Percentiles rank a stretch among this genome's conserved stretches.
phyloP scores from a whole-genome alignment of 2,888 invertebrate genomes.

The Petrophora chlorosata region DNA sequence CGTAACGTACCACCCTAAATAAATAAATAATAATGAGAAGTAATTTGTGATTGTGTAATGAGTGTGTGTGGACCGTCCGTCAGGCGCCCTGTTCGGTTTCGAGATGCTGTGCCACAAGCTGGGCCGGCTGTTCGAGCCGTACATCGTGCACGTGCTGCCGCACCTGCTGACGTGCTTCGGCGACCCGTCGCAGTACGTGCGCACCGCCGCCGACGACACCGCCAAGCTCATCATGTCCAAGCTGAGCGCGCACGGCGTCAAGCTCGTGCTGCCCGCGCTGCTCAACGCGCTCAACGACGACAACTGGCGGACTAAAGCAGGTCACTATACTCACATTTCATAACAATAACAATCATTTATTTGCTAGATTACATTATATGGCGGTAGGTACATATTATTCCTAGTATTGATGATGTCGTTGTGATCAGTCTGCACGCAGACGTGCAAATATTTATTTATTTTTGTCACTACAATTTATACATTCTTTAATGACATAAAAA shows the following conservation, averaged over 20 bases:
- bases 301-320: conserved; percentile 99
- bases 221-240: conserved; percentile 98
- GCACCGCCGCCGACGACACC: conserved; percentile 98
- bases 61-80: neutral
- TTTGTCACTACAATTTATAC: too few species aligned
- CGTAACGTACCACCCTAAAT: too few species aligned
- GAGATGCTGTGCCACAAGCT: conserved; percentile 98
- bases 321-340: conserved; percentile 71
- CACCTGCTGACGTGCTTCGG: conserved; percentile 97
- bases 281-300: conserved; percentile 97
- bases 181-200: conserved; percentile 96
- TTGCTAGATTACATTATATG: too few species aligned
- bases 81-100: conserved; percentile 97
- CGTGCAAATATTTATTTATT: too few species aligned
- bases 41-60: too few species aligned
- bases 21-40: too few species aligned
- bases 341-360: too few species aligned
- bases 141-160: conserved; percentile 98
- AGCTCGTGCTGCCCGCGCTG: conserved; percentile 96
- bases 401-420: too few species aligned
- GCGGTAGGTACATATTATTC: too few species aligned
- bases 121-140: conserved; percentile 98
- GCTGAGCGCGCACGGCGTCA: conserved; percentile 98
- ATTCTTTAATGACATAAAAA: too few species aligned
- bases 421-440: too few species aligned